Evolutionary conservation across 1,140 invertebrate species (phyloP).

Genomic region (Nephila pilipes): DNA sequence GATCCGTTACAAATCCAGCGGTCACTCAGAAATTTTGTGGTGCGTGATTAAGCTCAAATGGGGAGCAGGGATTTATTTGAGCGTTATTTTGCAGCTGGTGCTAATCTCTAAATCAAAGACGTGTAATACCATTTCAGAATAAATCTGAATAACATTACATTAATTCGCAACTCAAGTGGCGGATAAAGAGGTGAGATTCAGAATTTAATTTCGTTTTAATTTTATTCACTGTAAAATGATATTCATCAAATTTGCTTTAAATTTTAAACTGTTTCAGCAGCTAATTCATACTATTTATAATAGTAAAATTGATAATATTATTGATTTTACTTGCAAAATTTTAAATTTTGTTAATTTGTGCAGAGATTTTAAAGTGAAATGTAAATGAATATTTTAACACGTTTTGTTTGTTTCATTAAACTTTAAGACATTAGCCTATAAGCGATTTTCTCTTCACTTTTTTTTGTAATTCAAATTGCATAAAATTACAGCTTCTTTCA

Average conservation of each 20-base stretch:
- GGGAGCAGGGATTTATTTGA: neutral
- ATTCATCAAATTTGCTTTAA: neutral
- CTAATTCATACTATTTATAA: neutral
- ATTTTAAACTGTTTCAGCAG: neutral
- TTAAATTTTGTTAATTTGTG: no score
- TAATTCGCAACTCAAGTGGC: neutral
- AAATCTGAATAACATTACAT: conserved; percentile 34
- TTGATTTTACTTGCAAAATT: neutral
- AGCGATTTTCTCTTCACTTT: no score
- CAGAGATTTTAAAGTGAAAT: no score
- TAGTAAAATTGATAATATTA: neutral
- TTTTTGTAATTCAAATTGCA: no score
- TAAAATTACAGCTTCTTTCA: no score
- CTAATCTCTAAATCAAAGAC: neutral
- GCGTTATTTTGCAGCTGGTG: neutral
- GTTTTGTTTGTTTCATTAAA: no score
- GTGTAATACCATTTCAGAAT: conserved; percentile 7
- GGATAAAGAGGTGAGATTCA: neutral
- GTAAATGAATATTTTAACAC: no score
- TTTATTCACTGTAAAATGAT: neutral
- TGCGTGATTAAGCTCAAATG: neutral
- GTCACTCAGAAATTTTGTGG: conserved; percentile 13
- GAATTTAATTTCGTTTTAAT: neutral
- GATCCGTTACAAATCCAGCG: neutral
- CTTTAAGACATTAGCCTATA: no score